A percentile compares a stretch with the other conserved stretches of the same genome.
These are phyloP conservation scores for Pachliopta kotzebuea DNA, from an alignment of 2,888 invertebrate species.

Conservation along the genomic window DNA sequence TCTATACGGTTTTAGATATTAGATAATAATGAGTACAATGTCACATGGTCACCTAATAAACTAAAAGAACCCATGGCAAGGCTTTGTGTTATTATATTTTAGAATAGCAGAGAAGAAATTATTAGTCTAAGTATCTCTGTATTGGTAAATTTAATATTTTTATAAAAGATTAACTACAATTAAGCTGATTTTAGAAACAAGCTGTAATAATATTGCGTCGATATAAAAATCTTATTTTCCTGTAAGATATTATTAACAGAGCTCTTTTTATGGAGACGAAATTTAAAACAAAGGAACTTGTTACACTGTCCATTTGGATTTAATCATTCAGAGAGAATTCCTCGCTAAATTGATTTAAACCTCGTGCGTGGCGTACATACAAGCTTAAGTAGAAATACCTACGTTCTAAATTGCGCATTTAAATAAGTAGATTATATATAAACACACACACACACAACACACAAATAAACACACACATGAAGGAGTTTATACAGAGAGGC, in stretches of 20 bases:
- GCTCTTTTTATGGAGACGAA: not conserved
- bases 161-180: too few relatives aligned
- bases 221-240: too few relatives aligned
- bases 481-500: slow-evolving; percentile 71
- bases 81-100: too few relatives aligned
- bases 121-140: too few relatives aligned
- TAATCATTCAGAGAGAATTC: slow-evolving; percentile 60
- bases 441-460: slow-evolving; percentile 47
- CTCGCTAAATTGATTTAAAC: slow-evolving; percentile 64
- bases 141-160: too few relatives aligned
- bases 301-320: slow-evolving; percentile 44
- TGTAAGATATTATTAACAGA: not conserved
- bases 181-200: too few relatives aligned
- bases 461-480: slow-evolving; percentile 45
- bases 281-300: slow-evolving; percentile 18
- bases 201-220: too few relatives aligned
- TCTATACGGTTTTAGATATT: too few relatives aligned
- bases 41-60: too few relatives aligned
- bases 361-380: slow-evolving; percentile 41
- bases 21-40: too few relatives aligned
- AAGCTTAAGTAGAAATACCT: slow-evolving; percentile 47
- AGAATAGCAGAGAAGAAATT: too few relatives aligned
- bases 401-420: slow-evolving; percentile 72
- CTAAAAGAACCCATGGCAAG: too few relatives aligned
- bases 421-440: slow-evolving; percentile 67